Conservation (phyloP, 2,888 invertebrate genomes). For the Amphipoea oculea region DNA sequence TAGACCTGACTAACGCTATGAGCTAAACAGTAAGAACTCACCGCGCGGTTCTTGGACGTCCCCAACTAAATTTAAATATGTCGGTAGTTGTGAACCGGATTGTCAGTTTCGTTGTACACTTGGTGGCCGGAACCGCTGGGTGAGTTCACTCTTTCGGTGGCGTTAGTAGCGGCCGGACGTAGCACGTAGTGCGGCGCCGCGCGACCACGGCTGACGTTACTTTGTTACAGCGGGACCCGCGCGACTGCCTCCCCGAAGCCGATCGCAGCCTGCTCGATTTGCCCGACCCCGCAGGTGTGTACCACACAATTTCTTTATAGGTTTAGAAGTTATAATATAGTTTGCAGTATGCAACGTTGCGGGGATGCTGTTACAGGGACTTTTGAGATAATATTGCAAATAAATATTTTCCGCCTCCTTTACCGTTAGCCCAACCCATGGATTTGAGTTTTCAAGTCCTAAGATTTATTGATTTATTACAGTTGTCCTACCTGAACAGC, state of each 20-base stretch:
- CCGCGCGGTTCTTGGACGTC: slow-evolving; percentile 13
- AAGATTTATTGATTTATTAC: neutral
- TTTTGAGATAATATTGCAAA: neutral
- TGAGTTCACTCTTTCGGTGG: slow-evolving; percentile 37
- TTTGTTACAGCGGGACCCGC: slow-evolving; percentile 81
- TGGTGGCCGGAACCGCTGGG: slow-evolving; percentile 7
- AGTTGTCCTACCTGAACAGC: neutral
- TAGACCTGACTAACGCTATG: slow-evolving; percentile 56
- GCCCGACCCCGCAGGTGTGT: slow-evolving; percentile 83
- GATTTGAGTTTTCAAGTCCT: neutral
- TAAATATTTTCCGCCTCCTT: neutral
- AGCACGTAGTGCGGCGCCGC: slow-evolving; percentile 57
- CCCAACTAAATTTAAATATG: neutral
- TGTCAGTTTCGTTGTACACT: neutral
- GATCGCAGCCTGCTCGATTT: slow-evolving; percentile 84
- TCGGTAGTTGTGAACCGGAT: neutral
- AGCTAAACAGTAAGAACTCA: slow-evolving; percentile 32
- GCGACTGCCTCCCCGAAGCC: slow-evolving; percentile 83
- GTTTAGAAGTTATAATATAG: neutral
- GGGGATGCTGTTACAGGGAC: neutral
- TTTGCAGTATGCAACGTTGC: neutral
- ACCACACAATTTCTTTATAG: neutral
- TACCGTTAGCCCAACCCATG: neutral
- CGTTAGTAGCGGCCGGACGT: slow-evolving; percentile 50
- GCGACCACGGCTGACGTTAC: slow-evolving; percentile 48